Base-by-base conservation (phyloP, 1,140 invertebrate genomes). In the Drosophila sp. region DNA sequence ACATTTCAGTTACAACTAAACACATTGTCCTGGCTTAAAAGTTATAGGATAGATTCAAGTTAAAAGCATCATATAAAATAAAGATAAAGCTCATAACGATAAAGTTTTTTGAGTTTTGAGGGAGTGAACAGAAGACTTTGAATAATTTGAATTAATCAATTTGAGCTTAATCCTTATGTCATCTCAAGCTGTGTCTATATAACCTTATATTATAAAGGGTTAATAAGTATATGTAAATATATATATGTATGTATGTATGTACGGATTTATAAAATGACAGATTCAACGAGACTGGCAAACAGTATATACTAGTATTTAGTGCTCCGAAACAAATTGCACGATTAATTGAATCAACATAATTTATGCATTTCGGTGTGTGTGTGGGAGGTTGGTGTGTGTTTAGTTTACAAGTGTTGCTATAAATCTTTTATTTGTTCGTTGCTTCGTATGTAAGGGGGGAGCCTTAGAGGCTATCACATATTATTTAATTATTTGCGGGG, bases 381-480 rank as follows among this genome's bases (percentile, higher is more conserved):
- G 17, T 17, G 17, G 17, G 17, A 17, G 17, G 17, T 17, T 17
- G 17, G 17, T 17, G 17, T 17, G 17, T 17, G 17, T 17, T 17
- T 17, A 17, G 17, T 17, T 38, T 25, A 30, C 35, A 27, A 72
- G 69, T 58, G 57, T 79, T 65, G 72, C 76, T 76, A 27, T 65
- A 60, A 67, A 64, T 66, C 58, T 61, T 66, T 50, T 64, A 27
- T 70, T 68, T 71, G 75, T 78, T 85, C 68, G 65, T 76, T 78
- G 83, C 64, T 71, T 72, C 72, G 75, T 70, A 76, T 50, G 70
- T 86, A 82, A 17, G 17, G 77, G 78, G 78, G 69, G 72, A 87
- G 84, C 83, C 83, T 87, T 87, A 69, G 80, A 87, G 83, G 83
- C 83, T 87, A 87, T 87, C 83, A 87, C 83, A 87, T 77, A 69